Conservation (phyloP, 2,888 invertebrate species). For the Lordiphosa fenestrarum region DNA sequence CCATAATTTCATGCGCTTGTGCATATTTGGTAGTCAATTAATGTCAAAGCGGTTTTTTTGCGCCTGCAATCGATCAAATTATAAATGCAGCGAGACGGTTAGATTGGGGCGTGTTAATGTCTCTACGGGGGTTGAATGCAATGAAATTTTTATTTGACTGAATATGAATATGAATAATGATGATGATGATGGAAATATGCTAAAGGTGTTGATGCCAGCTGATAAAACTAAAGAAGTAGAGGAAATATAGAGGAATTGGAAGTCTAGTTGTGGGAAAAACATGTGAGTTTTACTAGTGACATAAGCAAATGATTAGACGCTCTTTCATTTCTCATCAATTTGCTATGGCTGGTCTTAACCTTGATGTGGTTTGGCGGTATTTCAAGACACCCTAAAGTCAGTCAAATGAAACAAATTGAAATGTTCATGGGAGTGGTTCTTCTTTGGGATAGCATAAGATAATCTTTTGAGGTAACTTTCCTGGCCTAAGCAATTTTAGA, state of each 20-base stretch:
- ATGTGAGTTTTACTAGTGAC: conserved; percentile 19
- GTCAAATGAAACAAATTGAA: conserved; percentile 46
- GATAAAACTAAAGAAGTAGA: conserved; percentile 30
- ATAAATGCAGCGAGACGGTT: conserved; percentile 43
- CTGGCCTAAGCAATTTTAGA: neutral
- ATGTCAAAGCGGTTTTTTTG: conserved; percentile 64
- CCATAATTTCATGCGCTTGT: conserved; percentile 72
- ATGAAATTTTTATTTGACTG: conserved; percentile 40
- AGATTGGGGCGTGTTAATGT: conserved; percentile 14
- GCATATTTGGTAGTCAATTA: conserved; percentile 72
- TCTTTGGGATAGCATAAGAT: conserved; percentile 2
- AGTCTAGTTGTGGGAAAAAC: conserved; percentile 43
- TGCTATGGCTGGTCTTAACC: conserved; percentile 34
- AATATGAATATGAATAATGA: conserved; percentile 43
- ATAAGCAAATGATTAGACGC: conserved; percentile 47
- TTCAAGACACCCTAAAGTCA: conserved; percentile 8
- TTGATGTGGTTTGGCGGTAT: neutral
- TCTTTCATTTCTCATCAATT: conserved; percentile 48
- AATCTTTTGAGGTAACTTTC: conserved; percentile 14
- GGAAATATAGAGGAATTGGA: neutral
- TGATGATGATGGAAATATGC: conserved; percentile 39
- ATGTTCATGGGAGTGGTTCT: conserved; percentile 46
- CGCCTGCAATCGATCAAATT: conserved; percentile 62
- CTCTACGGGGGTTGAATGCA: conserved; percentile 38
- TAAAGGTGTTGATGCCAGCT: conserved; percentile 46